A percentile compares a stretch with the other conserved stretches of the same genome.
Conservation (phyloP, 2,888 invertebrate genomes). For the Nemapogon koenigi region DNA sequence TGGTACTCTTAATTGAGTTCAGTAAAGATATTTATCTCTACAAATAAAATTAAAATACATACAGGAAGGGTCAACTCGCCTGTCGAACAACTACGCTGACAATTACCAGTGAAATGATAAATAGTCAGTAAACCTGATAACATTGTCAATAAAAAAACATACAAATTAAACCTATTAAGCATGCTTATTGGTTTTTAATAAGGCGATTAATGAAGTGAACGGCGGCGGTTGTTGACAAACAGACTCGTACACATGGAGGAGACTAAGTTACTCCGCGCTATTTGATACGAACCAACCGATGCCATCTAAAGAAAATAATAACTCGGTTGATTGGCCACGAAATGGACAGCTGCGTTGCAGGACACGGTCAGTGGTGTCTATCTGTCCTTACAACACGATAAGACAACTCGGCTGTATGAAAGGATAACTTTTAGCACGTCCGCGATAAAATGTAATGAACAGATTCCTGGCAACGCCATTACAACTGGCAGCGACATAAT, state of each 20-base stretch:
- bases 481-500: constrained; percentile 38
- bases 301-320: neutral
- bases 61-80: too few species aligned
- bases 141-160: constrained; percentile 12
- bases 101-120: neutral
- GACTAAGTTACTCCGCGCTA: neutral
- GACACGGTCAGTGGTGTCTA: constrained; percentile 1
- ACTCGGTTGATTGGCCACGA: neutral
- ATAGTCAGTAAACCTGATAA: constrained; percentile 11
- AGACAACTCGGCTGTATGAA: neutral
- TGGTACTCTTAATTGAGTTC: too few species aligned
- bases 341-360: neutral
- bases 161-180: constrained; percentile 26
- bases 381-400: constrained; percentile 3
- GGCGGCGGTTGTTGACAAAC: too few species aligned
- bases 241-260: too few species aligned
- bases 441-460: constrained; percentile 48
- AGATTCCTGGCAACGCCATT: constrained; percentile 37
- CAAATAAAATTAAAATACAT: too few species aligned
- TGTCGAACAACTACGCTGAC: neutral
- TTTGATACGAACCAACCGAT: neutral
- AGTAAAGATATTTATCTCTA: too few species aligned
- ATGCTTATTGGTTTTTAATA: constrained; percentile 32
- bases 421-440: neutral
- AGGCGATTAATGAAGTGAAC: constrained; percentile 19